Percentiles rank a stretch among this genome's conserved stretches.
These are phyloP conservation scores for Amphipyra berbera DNA, from an alignment of 2,888 invertebrate species.

Conservation along the genomic window DNA sequence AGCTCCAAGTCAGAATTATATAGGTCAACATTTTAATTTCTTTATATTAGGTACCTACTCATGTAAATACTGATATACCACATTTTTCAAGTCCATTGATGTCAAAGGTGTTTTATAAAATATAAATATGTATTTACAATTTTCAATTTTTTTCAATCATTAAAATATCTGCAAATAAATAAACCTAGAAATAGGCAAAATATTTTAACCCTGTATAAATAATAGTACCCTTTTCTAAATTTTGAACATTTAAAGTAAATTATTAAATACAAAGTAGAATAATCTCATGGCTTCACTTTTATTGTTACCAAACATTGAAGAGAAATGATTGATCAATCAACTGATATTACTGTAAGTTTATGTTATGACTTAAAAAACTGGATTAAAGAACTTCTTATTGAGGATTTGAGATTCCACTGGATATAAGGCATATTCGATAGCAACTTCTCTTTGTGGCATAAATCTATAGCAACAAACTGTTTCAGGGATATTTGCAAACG, in stretches of 20 bases:
- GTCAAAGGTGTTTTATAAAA: conserved; percentile 27
- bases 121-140: conserved; percentile 52
- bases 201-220: conserved; percentile 38
- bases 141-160: conserved; percentile 27
- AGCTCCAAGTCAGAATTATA: not conserved
- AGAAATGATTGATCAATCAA: conserved; percentile 9
- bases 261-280: conserved; percentile 39
- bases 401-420: conserved; percentile 36
- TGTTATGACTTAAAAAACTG: conserved; percentile 1
- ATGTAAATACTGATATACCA: conserved; percentile 24
- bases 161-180: conserved; percentile 27
- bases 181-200: conserved; percentile 27
- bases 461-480: conserved; percentile 24
- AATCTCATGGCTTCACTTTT: conserved; percentile 48
- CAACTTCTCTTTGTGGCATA: conserved; percentile 16
- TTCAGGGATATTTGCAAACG: conserved; percentile 18
- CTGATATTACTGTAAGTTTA: conserved; percentile 1
- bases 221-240: conserved; percentile 44
- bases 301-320: conserved; percentile 16
- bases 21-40: conserved; percentile 3
- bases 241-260: conserved; percentile 40
- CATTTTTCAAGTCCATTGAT: conserved; percentile 25
- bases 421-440: conserved; percentile 8
- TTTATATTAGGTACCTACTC: conserved; percentile 17
- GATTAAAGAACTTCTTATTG: conserved; percentile 2